Percentiles rank a stretch among this genome's conserved stretches.
These are phyloP conservation scores for Pogoniulus pusillus DNA, from an alignment of 2,797 vertebrate genomes.

Conservation along the genomic window DNA sequence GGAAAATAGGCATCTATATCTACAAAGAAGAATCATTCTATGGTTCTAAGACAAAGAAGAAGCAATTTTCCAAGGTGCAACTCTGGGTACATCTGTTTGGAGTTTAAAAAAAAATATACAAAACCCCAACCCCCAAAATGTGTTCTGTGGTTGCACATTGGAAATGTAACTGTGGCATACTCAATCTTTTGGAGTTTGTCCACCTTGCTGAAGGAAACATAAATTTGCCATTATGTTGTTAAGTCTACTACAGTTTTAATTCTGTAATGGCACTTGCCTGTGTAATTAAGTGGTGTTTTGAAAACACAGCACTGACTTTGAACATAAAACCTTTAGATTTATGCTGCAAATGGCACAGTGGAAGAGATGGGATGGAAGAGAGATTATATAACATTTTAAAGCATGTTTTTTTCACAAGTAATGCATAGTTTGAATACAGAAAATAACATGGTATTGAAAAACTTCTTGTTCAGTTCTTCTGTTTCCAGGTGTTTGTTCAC, in stretches of 20 bases:
- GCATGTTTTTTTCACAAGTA: not conserved
- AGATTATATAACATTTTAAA: not conserved
- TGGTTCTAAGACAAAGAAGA: not conserved
- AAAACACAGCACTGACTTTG: not conserved
- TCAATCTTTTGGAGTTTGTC: not conserved
- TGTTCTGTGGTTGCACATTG: not conserved
- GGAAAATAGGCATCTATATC: not conserved
- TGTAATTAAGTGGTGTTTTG: not conserved
- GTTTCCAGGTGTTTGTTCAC: slow-evolving; percentile 38
- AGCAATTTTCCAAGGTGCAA: not conserved
- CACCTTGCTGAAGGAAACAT: not conserved
- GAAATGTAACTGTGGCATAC: not conserved
- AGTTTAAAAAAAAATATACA: not conserved
- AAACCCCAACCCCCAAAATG: not conserved
- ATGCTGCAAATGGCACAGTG: not conserved
- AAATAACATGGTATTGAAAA: not conserved
- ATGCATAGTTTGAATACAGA: not conserved
- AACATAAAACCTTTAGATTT: not conserved
- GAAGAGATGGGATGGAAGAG: not conserved
- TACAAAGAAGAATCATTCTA: not conserved
- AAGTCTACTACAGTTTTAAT: not conserved
- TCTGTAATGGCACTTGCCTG: not conserved
- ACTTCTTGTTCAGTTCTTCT: not conserved
- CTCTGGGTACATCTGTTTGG: not conserved
- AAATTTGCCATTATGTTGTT: not conserved